phyloP scores from a whole-genome alignment of 2,888 invertebrate species.

The Lasioglossum lativentre region DNA sequence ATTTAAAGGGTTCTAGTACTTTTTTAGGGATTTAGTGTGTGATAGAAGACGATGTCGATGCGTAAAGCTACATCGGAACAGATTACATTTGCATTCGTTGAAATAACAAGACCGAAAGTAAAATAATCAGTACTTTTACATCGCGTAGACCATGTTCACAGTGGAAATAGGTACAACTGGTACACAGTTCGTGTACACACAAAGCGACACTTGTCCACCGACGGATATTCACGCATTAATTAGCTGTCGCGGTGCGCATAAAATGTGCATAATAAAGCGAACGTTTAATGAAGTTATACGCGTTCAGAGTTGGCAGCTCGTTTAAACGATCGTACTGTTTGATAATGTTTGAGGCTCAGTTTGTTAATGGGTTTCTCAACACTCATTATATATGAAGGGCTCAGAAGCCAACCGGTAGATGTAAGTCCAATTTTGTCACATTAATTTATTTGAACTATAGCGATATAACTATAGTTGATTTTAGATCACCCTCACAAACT shows the following conservation, averaged over 20 bases:
- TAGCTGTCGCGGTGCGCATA: slow-evolving; percentile 21
- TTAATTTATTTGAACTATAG: background rate
- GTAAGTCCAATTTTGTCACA: background rate
- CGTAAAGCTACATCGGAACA: background rate
- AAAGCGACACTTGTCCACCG: slow-evolving; percentile 21
- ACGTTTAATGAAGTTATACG: slow-evolving; percentile 40
- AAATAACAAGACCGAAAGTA: background rate
- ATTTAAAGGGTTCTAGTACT: background rate
- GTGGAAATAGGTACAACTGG: background rate
- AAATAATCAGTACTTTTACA: background rate
- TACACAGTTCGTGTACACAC: background rate
- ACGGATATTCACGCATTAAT: slow-evolving; percentile 32
- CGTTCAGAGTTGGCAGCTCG: background rate
- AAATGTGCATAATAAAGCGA: slow-evolving; percentile 34
- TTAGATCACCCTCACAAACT: no score
- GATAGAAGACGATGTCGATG: background rate
- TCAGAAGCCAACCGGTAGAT: background rate
- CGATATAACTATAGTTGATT: background rate
- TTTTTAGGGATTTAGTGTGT: background rate
- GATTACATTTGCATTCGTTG: background rate
- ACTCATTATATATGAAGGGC: background rate
- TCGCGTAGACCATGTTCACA: background rate
- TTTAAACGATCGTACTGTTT: background rate
- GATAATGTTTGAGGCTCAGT: background rate
- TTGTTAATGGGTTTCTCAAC: background rate